Evolutionary conservation across 2,888 invertebrate species (phyloP).

Genomic region (Mimas tiliae): DNA sequence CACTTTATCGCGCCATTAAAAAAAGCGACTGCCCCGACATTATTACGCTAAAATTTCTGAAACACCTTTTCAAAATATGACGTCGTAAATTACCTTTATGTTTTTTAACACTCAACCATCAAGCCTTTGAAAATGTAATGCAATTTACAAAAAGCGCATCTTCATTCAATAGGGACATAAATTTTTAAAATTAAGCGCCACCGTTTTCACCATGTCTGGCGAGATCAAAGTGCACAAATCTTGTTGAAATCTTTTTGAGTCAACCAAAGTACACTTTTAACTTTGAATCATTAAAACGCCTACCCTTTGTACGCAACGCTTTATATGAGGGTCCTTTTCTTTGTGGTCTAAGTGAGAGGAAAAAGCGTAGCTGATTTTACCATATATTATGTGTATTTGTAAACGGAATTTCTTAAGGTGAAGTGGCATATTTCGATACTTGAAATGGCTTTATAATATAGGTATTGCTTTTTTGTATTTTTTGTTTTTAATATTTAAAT

Average conservation of each 20-base stretch:
- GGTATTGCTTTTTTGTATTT: no score
- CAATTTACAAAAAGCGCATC: conserved; percentile 1
- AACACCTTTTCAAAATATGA: not conserved
- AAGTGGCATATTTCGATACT: no score
- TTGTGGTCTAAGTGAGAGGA: conserved; percentile 33
- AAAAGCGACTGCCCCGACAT: not conserved
- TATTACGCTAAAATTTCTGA: no score
- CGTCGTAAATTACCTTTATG: conserved; percentile 3
- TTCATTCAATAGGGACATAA: not conserved
- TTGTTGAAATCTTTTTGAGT: conserved; percentile 33
- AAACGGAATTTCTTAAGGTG: not conserved
- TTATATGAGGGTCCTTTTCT: conserved; percentile 45
- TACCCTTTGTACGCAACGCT: conserved; percentile 48
- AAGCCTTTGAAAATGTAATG: not conserved
- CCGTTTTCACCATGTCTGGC: not conserved
- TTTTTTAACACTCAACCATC: not conserved
- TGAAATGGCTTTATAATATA: no score
- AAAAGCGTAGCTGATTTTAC: conserved; percentile 22
- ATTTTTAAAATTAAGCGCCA: not conserved
- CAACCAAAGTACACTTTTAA: conserved; percentile 43
- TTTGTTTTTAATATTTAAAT: no score
- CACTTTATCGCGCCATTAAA: not conserved
- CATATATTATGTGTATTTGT: not conserved
- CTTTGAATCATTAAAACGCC: conserved; percentile 54
- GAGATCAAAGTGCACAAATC: conserved; percentile 21